Percentiles rank a stretch among this genome's conserved stretches.
These are phyloP conservation scores for Gasterosteus nipponicus DNA, from an alignment of 2,113 vertebrate genomes.

Conservation along the genomic window DNA sequence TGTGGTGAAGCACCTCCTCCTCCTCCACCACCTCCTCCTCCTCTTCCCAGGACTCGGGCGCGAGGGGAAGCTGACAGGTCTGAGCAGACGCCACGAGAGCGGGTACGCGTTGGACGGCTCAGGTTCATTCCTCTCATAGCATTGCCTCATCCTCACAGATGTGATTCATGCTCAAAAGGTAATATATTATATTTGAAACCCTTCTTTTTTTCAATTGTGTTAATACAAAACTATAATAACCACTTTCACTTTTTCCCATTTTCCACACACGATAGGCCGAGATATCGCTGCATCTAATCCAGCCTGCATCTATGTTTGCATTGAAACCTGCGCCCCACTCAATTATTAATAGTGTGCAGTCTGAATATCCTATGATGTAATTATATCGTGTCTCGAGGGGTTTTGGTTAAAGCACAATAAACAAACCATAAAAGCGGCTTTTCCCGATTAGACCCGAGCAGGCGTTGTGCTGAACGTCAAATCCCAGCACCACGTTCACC, in stretches of 20 bases:
- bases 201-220: not conserved
- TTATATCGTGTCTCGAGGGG: conserved; percentile 37
- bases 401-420: conserved; percentile 33
- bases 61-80: conserved; percentile 27
- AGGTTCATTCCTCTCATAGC: not conserved
- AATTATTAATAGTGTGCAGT: conserved; percentile 60
- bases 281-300: conserved; percentile 1
- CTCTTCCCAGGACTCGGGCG: conserved; percentile 4
- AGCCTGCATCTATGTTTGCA: conserved; percentile 41
- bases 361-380: conserved; percentile 61
- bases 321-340: conserved; percentile 64
- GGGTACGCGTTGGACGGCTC: not conserved
- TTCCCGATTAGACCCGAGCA: conserved; percentile 30
- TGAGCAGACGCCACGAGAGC: conserved; percentile 17
- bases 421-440: conserved; percentile 23
- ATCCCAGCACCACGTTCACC: conserved; percentile 6
- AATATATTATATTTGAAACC: not conserved
- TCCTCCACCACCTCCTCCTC: not conserved
- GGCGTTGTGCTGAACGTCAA: conserved; percentile 1
- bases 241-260: not conserved
- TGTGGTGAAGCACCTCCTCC: conserved; percentile 34
- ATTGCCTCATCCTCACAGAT: not conserved
- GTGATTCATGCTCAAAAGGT: not conserved
- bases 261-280: not conserved
- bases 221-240: not conserved